Conservation (phyloP, 1,140 invertebrate genomes). For the Acromyrmex heyeri region DNA sequence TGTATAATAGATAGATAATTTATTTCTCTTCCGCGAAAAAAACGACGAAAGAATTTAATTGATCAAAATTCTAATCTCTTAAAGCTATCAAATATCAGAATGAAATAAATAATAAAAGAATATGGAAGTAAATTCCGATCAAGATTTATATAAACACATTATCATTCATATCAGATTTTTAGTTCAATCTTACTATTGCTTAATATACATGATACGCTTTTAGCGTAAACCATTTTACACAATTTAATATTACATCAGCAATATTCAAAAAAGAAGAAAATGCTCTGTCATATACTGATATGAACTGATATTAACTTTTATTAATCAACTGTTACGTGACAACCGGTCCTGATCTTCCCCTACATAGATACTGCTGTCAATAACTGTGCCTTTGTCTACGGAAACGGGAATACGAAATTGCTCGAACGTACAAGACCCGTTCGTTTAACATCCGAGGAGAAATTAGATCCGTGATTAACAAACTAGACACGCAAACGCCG, state of each 20-base stretch:
- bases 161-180: background rate
- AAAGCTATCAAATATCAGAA: background rate
- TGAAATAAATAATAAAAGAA: background rate
- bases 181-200: background rate
- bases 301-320: too few species aligned
- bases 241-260: too few species aligned
- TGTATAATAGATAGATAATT: background rate
- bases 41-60: background rate
- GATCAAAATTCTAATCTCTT: background rate
- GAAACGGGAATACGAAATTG: conserved; percentile 35
- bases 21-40: background rate
- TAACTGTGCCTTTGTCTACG: conserved; percentile 11
- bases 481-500: conserved; percentile 61
- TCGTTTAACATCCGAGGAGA: conserved; percentile 51
- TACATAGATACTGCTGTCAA: background rate
- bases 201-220: background rate
- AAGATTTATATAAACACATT: background rate
- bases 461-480: conserved; percentile 64
- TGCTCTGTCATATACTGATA: too few species aligned
- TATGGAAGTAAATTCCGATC: background rate
- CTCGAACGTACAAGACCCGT: conserved; percentile 43
- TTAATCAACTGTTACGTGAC: too few species aligned
- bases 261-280: too few species aligned
- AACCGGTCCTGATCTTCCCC: too few species aligned
- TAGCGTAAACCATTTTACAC: background rate